Conservation (phyloP, 2,113 vertebrate genomes). For the Heterotilapia buettikoferi region DNA sequence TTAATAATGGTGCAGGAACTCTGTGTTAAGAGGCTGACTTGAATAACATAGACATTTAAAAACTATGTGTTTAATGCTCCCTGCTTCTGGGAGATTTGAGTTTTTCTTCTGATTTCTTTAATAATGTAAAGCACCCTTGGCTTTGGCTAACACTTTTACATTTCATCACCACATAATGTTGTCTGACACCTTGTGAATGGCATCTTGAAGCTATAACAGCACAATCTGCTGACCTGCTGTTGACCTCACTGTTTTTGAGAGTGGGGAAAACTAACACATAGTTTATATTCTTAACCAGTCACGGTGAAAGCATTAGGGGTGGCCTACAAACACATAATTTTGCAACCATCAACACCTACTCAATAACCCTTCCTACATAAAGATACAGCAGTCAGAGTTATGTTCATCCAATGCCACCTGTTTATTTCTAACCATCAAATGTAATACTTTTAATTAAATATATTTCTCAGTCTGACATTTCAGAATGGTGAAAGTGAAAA, state of each 20-base stretch:
- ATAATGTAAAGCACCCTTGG: neutral
- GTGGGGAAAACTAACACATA: neutral
- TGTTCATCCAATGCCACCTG: neutral
- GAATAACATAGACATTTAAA: neutral
- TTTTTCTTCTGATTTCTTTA: neutral
- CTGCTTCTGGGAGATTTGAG: neutral
- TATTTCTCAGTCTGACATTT: neutral
- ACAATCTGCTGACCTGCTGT: neutral
- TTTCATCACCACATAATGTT: neutral
- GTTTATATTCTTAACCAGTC: neutral
- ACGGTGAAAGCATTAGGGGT: neutral
- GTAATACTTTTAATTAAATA: neutral
- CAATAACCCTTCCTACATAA: neutral
- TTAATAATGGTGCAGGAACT: neutral
- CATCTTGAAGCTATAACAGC: neutral
- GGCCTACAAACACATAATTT: neutral
- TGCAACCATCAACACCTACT: neutral
- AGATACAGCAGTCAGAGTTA: neutral
- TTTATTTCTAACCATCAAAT: neutral
- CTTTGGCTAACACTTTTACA: neutral
- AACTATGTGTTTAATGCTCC: neutral
- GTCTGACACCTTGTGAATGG: neutral
- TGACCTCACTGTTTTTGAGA: neutral
- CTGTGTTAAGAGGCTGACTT: neutral
- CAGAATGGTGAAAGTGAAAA: neutral